Base-by-base conservation (phyloP, 1,140 invertebrate species). In the Drosophila nikananu region DNA sequence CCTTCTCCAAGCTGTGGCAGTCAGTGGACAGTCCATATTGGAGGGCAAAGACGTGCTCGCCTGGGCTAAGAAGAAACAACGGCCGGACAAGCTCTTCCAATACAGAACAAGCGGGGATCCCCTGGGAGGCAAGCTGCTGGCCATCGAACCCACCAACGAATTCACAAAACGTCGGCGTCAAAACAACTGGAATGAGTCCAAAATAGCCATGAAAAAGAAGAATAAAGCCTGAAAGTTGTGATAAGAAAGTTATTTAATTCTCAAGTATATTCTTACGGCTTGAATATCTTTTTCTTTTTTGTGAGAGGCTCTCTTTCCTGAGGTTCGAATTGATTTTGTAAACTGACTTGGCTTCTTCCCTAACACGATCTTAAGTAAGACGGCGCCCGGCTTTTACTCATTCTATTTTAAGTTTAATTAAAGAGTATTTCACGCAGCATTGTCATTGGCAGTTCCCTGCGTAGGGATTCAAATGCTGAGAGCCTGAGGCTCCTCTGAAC, bases 151-250 rank as follows among this genome's bases (percentile, higher is more conserved):
- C 30, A 55, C n/a, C 3, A 86, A 86, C 37, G 83, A 86, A 30
- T 86, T 86, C 48, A 70, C 83, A 2, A 30, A 63, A 1, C 64
- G 51, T 7, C 48, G 83, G 23, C 49, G 57, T 4, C 73, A 81
- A 35, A 86, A 86, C 54, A 65, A 72, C 8, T 86, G 83, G 83
- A 61, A 66, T 27, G 83, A 86, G 17, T 42, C 65, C 0, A 86
- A 76, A 49, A 86, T 86, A 19, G 19, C 55, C 10, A 62, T 55
- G 51, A 72, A 27, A 48, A 41, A 44, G 27, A 65, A 46, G 15
- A 67, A 80, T 58, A 79, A 65, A 80, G 13, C 30, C 12, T 10
- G 64, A 21, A 9, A 12, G 9, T 49, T 57, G 13, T 32, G 35
- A 68, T 65, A 30, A 49, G 37, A 49, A 30, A 42, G 15, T 30